Evolutionary conservation across 2,888 invertebrate genomes (phyloP).

Genomic region (Phortica okadai): DNA sequence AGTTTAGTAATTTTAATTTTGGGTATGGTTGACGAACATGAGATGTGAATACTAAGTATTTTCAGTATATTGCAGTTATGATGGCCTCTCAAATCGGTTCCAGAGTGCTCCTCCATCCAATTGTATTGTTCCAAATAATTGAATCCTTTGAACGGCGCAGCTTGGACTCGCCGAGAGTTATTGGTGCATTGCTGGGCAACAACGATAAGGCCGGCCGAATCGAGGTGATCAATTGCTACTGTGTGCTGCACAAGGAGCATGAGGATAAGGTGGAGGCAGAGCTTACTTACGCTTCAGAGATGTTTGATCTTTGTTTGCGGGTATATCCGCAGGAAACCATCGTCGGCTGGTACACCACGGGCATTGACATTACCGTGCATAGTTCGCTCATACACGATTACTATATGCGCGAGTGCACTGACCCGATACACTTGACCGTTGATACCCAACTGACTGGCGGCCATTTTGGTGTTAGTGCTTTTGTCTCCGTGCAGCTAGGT

Average conservation of each 20-base stretch:
- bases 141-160: constrained; percentile 57
- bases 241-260: constrained; percentile 50
- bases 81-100: constrained; percentile 18
- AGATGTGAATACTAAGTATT: background rate
- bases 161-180: constrained; percentile 34
- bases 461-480: constrained; percentile 47
- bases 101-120: constrained; percentile 52
- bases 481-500: constrained; percentile 49
- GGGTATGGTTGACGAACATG: too few relatives aligned
- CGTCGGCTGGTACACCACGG: constrained; percentile 58
- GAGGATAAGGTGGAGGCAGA: constrained; percentile 52
- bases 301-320: constrained; percentile 50
- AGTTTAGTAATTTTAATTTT: too few relatives aligned
- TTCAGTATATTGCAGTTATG: background rate
- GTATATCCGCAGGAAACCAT: constrained; percentile 54
- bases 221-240: constrained; percentile 55
- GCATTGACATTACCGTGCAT: constrained; percentile 46
- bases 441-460: constrained; percentile 48
- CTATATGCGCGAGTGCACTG: constrained; percentile 47
- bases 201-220: constrained; percentile 38
- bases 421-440: constrained; percentile 55
- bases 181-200: constrained; percentile 56
- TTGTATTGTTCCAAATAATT: constrained; percentile 59
- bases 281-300: constrained; percentile 48
- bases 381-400: constrained; percentile 49